Base-by-base conservation (phyloP, 2,113 vertebrate genomes). In the Megaceryle maxima region DNA sequence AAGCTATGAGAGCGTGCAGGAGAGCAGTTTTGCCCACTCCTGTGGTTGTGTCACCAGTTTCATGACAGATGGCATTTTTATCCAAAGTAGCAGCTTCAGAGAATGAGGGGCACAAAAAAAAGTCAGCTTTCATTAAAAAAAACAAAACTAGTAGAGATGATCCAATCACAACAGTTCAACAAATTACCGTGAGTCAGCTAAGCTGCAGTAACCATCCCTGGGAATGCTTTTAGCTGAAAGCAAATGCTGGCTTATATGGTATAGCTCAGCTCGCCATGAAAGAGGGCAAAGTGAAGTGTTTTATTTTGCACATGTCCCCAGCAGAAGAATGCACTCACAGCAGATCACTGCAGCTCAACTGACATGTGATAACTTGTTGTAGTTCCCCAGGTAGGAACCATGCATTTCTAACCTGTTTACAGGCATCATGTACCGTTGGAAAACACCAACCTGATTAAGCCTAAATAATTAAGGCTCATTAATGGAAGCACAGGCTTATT, bases 101-200 rank as follows among this genome's bases (percentile, higher is more conserved):
- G 83, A 91, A 91, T 35, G 37, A 89, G 41, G 2, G 28, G 35
- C 83, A 62, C 56, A 93, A 80, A 72, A n/a, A 92, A 77, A 63
- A 41, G 2, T 18, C 29, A 5, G 1, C 44, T 88, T 87, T 87
- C 90, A 88, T 93, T 92, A 88, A 62, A 73, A 85, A 57, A 83
- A 86, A n/a, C 46, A 53, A 53, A 48, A 33, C 19, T 4, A 25
- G 70, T 69, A 62, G 55, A 72, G 51, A 81, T 81, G n/a, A 91
- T 83, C 83, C 83, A 93, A 68, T 94, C 83, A 87, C 60, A 89
- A 25, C 46, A 67, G 68, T 83, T 86, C 64, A 83, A 74, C 80
- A 94, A 94, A 64, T 94, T 74, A 87, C 48, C 69, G 43, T 94
- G 96, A 95, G 87, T 96, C 96, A 92, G 88, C 88, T 83, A 55